Evolutionary conservation across 1,140 invertebrate genomes (phyloP).

Genomic region (Pectinophora gossypiella): DNA sequence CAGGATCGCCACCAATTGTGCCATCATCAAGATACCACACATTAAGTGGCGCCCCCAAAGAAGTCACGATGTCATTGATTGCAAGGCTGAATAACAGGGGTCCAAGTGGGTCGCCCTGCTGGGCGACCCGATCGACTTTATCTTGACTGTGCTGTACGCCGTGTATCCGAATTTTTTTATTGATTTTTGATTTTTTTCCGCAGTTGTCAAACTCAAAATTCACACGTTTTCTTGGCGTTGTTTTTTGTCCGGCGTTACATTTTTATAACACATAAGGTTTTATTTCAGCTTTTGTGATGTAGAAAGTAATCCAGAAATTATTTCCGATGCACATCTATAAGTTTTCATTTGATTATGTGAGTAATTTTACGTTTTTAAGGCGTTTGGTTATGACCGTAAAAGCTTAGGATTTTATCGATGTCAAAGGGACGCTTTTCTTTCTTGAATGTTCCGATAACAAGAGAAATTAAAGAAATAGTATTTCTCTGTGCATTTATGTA

Average conservation of each 20-base stretch:
- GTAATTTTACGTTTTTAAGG: conserved; percentile 31
- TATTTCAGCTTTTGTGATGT: conserved; percentile 55
- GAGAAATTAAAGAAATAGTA: not conserved
- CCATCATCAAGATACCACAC: no score
- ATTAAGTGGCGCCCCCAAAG: no score
- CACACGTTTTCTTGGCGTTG: conserved; percentile 73
- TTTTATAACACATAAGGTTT: conserved; percentile 59
- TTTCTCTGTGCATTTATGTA: no score
- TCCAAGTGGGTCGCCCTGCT: no score
- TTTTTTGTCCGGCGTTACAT: conserved; percentile 67
- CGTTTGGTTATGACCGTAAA: conserved; percentile 27
- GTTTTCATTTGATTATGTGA: conserved; percentile 51
- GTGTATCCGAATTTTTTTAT: conserved; percentile 1
- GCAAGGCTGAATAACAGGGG: no score
- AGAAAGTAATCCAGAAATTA: conserved; percentile 55
- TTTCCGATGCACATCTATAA: conserved; percentile 42
- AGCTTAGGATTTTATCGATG: conserved; percentile 32
- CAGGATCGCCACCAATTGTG: no score
- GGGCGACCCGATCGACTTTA: no score
- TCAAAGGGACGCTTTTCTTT: conserved; percentile 19
- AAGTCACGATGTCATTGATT: no score
- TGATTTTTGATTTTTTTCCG: not conserved
- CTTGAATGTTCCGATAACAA: not conserved
- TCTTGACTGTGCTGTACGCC: no score
- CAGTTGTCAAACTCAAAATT: conserved; percentile 41